Evolutionary conservation across 2,888 invertebrate genomes (phyloP), one percentile per base, ranked within the genome.

Genomic region (Idaea straminata): DNA sequence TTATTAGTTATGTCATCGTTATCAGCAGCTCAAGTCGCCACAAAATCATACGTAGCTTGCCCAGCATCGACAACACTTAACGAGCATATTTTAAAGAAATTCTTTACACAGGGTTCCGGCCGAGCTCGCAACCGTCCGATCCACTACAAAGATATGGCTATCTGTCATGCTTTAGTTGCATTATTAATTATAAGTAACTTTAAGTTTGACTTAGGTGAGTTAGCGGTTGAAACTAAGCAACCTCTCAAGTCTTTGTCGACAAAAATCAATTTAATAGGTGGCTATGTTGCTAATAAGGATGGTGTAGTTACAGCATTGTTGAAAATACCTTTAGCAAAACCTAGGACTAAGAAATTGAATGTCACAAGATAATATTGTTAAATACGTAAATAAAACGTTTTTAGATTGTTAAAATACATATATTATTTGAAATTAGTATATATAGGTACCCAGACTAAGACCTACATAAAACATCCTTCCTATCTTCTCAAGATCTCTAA

Each of bases 141-240:
- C 0, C 86, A 83, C 0, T 86, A 80, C 15, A 88, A 86, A 70
- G 92, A 92, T 61, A 92, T 89, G 65, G 75, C 87, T 0, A 68
- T 92, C 5, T 91, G 91, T 61, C 83, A 90, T 47, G 84, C 85
- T 0, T 77, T 92, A 64, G 89, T 92, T 0, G 83, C 90, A 25
- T 69, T 89, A 25, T 71, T 92, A 16, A 65, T 92, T 0, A 74
- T 92, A 16, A 91, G 87, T 71, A 84, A 87, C 66, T 85, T 79
- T 57, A 89, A 87, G 68, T 80, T 88, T 73, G 82, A 85, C 0
- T 66, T 90, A 5, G 86, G 86, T 0, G 74, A 75, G 2, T 67
- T 92, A 0, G 84, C 86, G 66, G 80, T 83, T 15, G 76, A 79
- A 3, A 62, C 83, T 0, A 92, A 90, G 59, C 64, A 86, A 4